phyloP scores from a whole-genome alignment of 1,140 invertebrate genomes.

The Pseudobourletiella spinata region DNA sequence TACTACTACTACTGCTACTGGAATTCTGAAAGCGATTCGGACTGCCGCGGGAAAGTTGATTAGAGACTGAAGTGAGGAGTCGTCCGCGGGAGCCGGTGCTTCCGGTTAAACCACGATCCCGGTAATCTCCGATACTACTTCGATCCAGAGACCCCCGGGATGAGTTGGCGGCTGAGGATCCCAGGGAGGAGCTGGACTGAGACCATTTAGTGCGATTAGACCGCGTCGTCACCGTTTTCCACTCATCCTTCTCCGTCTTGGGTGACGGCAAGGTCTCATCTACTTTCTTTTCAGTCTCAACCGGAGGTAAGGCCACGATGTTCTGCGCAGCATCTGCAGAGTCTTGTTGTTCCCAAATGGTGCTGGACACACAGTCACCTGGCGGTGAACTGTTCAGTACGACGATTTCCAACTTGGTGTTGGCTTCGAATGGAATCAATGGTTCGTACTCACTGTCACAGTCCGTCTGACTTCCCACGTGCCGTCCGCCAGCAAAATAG shows the following conservation, averaged over 20 bases:
- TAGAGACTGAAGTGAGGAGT: not conserved
- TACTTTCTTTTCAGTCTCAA: not conserved
- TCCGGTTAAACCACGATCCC: not conserved
- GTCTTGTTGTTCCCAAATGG: not conserved
- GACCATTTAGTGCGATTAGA: constrained; percentile 32
- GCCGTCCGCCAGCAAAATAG: constrained; percentile 34
- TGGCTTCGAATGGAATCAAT: constrained; percentile 1
- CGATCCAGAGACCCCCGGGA: constrained; percentile 15
- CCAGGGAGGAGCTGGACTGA: constrained; percentile 22
- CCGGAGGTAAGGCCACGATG: not conserved
- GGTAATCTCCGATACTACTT: constrained; percentile 9
- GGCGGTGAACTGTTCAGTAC: constrained; percentile 9
- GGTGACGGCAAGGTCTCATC: not conserved
- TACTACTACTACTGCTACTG: not conserved
- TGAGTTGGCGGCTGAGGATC: constrained; percentile 12
- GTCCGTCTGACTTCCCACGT: constrained; percentile 31
- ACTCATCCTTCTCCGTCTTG: constrained; percentile 20
- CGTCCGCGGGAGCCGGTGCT: not conserved
- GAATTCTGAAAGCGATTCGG: not conserved
- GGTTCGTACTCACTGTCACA: constrained; percentile 26
- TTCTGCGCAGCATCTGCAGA: not conserved
- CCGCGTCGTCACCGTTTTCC: constrained; percentile 26
- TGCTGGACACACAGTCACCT: not conserved
- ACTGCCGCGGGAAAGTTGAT: not conserved
- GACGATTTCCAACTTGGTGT: constrained; percentile 19